A percentile compares a stretch with the other conserved stretches of the same genome.
These are phyloP conservation scores for Tinea pellionella DNA, from an alignment of 2,888 invertebrate species.

Conservation along the genomic window DNA sequence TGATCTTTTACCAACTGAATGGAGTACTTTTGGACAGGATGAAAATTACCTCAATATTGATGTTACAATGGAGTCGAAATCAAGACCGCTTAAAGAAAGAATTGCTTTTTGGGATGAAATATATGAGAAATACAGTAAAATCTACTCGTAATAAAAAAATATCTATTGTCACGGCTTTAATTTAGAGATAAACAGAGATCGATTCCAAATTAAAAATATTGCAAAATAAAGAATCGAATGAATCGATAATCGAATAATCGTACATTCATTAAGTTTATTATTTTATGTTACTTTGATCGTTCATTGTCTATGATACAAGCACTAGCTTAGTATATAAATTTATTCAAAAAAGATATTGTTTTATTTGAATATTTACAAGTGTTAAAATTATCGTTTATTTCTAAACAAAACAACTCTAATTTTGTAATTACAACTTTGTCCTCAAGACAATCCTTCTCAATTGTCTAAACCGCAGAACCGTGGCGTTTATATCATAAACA, in stretches of 20 bases:
- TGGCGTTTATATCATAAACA: neutral
- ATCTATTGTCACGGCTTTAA: too few species aligned
- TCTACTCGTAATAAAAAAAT: too few species aligned
- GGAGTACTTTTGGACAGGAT: neutral
- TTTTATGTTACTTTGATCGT: too few species aligned
- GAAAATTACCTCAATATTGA: slow-evolving; percentile 3
- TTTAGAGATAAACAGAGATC: too few species aligned
- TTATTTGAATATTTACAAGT: neutral
- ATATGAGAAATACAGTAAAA: neutral
- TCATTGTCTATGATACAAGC: too few species aligned
- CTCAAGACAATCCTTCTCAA: neutral
- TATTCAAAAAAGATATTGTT: too few species aligned
- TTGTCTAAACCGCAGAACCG: neutral
- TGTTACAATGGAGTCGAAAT: neutral
- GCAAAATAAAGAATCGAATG: too few species aligned
- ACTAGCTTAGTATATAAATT: too few species aligned
- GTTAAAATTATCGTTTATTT: neutral
- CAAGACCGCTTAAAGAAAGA: neutral
- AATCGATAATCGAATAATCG: too few species aligned
- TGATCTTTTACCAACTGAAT: slow-evolving; percentile 5
- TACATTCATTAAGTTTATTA: too few species aligned
- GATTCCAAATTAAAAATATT: too few species aligned
- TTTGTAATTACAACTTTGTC: slow-evolving; percentile 1
- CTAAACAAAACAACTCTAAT: neutral
- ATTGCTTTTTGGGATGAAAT: slow-evolving; percentile 1